Base-by-base conservation (phyloP, 2,888 invertebrate genomes). In the Acronicta psi region DNA sequence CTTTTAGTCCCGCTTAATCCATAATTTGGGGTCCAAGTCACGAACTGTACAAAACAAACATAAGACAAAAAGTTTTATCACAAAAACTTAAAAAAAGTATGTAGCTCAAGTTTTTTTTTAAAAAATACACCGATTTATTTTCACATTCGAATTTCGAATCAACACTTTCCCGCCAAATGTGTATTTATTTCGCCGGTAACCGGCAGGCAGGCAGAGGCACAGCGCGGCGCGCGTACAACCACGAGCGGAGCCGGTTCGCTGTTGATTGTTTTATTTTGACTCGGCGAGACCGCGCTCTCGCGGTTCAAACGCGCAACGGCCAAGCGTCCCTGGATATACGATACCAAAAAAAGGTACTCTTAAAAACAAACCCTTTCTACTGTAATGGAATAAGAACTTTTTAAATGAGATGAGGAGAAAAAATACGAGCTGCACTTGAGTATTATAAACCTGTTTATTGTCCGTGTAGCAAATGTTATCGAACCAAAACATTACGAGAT, bases 211-310 rank as follows among this genome's bases (percentile, higher is more conserved):
- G 68, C 73, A 60, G 51, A 61, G 54, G 75, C 73, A 59, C 59
- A 64, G 63, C 71, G 63, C 71, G 59, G 80, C 80, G 80, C 84
- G 87, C 93, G 92, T 91, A 91, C 83, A 82, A 80, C 86, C 89
- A 77, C 88, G 72, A 82, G 80, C 84, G 81, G 87, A 92, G 93
- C 92, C 92, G 92, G 93, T 91, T 89, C 84, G 90, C 88, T 90
- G 91, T 75, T 75, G 84, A 77, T 86, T 86, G 87, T 91, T 93
- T 91, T 92, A 90, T 92, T 93, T 91, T 89, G 84, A 88, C 25
- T 77, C 59, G 55, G 42, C 59, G 64, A n/a, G n/a, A 54, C 58
- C 53, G 61, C 54, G 50, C 57, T 69, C 74, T 68, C 73, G 79
- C 76, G 66, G 67, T 75, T 71, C 73, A 77, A 80, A 77, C 62